Evolutionary conservation across 2,113 vertebrate genomes (phyloP).

Genomic region (Laterallus jamaicensis): DNA sequence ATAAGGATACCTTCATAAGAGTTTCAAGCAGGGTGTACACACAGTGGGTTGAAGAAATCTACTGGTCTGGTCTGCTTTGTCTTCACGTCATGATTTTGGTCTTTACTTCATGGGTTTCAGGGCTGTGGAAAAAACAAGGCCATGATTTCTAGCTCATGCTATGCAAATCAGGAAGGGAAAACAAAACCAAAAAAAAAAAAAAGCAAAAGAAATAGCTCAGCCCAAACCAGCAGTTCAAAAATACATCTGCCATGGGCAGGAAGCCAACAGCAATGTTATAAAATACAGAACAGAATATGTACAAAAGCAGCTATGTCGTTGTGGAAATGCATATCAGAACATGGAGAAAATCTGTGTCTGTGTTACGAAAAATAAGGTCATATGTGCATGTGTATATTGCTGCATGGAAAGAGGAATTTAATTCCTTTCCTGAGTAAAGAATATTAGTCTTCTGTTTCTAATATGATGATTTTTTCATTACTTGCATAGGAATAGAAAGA

Average conservation of each 20-base stretch:
- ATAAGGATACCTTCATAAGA: background rate
- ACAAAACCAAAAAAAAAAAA: background rate
- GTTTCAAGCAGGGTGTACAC: background rate
- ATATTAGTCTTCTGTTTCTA: background rate
- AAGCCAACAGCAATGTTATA: background rate
- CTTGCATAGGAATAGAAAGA: background rate
- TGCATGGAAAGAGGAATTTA: background rate
- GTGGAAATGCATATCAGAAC: background rate
- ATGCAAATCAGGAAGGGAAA: background rate
- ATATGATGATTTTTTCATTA: background rate
- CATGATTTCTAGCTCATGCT: background rate
- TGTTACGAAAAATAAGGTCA: background rate
- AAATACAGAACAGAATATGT: background rate
- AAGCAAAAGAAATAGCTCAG: background rate
- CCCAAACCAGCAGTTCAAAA: background rate
- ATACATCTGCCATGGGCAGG: background rate
- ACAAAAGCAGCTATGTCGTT: background rate
- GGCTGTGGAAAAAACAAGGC: background rate
- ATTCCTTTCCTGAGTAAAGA: background rate
- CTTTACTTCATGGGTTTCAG: background rate
- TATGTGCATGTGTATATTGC: background rate
- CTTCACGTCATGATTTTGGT: background rate
- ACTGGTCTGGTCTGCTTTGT: background rate
- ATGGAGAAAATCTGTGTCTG: background rate
- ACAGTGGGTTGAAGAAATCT: background rate